Evolutionary conservation across 2,888 invertebrate genomes (phyloP), one percentile per base, ranked within the genome.

Genomic region (Euproctis similis): DNA sequence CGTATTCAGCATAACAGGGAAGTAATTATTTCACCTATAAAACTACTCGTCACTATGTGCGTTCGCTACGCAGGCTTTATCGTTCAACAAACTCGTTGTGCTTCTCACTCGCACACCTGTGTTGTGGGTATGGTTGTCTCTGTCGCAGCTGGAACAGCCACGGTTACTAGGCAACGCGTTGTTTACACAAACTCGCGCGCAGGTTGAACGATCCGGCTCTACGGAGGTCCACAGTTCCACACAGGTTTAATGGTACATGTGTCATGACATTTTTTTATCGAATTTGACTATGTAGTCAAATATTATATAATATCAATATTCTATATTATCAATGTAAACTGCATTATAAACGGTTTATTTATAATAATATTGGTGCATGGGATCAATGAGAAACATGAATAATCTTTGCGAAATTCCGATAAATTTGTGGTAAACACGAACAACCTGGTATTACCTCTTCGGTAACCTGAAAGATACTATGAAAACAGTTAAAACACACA

Each of bases 1-100:
- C 50, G 48, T 52, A 45, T 36, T 44, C 45, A 49, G 46, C 37
- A 31, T 30, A 36, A 46, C 39, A 54, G 59, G 61, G 65, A 65
- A 74, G 69, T 59, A 62, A 72, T 71, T 67, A 71, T 59, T 63
- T 58, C 58, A 46, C 57, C 57, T 65, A 69, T 73, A 73, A 71
- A 72, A 71, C 53, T 51, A 47, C 50, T 42, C 59, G 54, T 58
- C 48, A 56, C 48, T 42, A 42, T 59, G 61, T 58, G 59, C 56
- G n/a, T n/a, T n/a, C n/a, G n/a, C n/a, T n/a, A 31, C 61, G 54
- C 61, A 60, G 58, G 51, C 65, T 71, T 72, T 76, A 77, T 78
- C 76, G 77, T 68, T 58, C 70, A 67, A 57, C 55, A 54, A 62
- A 58, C 57, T 52, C 46, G 10, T 51, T 35, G 35, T 28, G 41